phyloP scores from a whole-genome alignment of 2,888 invertebrate species.

The Tetragnatha montana region DNA sequence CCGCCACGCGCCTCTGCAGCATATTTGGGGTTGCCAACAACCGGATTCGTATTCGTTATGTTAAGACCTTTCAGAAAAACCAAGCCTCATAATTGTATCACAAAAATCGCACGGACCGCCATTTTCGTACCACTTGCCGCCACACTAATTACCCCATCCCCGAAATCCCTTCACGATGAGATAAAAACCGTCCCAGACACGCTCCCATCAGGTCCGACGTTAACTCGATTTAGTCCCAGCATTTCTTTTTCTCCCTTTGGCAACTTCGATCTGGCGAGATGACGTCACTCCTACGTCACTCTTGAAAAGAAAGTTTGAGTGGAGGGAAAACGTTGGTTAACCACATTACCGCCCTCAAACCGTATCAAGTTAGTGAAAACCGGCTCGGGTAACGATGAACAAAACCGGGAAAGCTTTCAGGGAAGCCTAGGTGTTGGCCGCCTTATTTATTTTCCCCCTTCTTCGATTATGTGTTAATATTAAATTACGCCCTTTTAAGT shows the following conservation, averaged over 20 bases:
- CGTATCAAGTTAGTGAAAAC: constrained; percentile 39
- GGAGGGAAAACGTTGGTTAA: constrained; percentile 37
- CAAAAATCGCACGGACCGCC: too few relatives aligned
- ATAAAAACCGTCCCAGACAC: not conserved
- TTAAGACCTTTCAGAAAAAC: too few relatives aligned
- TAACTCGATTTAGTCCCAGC: not conserved
- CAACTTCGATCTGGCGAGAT: not conserved
- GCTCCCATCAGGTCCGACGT: constrained; percentile 12
- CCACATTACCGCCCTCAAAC: constrained; percentile 18
- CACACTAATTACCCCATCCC: too few relatives aligned
- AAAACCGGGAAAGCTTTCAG: constrained; percentile 36
- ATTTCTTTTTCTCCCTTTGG: constrained; percentile 14
- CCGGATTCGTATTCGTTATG: too few relatives aligned
- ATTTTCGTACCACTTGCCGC: too few relatives aligned
- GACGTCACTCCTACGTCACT: constrained; percentile 24
- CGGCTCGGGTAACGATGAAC: constrained; percentile 2
- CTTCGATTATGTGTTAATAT: constrained; percentile 42
- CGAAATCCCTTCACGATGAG: too few relatives aligned
- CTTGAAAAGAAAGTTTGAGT: constrained; percentile 12
- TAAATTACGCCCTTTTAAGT: constrained; percentile 35
- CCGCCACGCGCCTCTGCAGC: too few relatives aligned
- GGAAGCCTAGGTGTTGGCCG: constrained; percentile 11
- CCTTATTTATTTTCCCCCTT: constrained; percentile 18
- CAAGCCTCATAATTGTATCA: too few relatives aligned
- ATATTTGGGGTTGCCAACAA: too few relatives aligned